These are phyloP conservation scores for Macrosteles quadrilineatus DNA, from an alignment of 1,140 invertebrate genomes.

Conservation along the genomic window DNA sequence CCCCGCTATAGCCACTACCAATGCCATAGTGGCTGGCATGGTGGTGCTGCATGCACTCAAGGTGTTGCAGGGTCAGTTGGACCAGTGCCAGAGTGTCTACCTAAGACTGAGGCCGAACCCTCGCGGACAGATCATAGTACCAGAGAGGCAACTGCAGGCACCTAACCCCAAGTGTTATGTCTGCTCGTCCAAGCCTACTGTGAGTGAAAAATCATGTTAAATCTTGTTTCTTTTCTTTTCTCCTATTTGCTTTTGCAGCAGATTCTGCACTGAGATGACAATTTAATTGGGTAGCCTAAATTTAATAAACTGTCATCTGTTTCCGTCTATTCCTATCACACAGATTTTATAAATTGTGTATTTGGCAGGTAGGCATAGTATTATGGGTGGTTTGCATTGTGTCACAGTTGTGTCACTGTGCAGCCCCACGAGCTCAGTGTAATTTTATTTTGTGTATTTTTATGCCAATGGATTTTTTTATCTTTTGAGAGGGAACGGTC, in stretches of 20 bases:
- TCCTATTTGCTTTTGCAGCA: conserved; percentile 24
- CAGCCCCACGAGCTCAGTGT: too few relatives aligned
- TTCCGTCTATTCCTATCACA: too few relatives aligned
- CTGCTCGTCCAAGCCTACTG: conserved; percentile 81
- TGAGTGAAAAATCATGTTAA: conserved; percentile 54
- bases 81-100: conserved; percentile 75
- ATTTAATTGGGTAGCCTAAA: too few relatives aligned
- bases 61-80: conserved; percentile 69
- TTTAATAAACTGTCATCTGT: too few relatives aligned
- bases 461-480: too few relatives aligned
- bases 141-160: conserved; percentile 65
- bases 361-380: too few relatives aligned
- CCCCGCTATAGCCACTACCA: conserved; percentile 98
- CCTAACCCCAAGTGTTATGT: conserved; percentile 84
- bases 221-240: conserved; percentile 50
- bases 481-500: too few relatives aligned
- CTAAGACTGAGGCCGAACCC: conserved; percentile 69
- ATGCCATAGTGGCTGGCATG: conserved; percentile 94
- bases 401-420: too few relatives aligned
- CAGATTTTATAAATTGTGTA: too few relatives aligned
- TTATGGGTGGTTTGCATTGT: too few relatives aligned
- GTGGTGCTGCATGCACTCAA: conserved; percentile 88
- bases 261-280: neutral
- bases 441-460: too few relatives aligned
- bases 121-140: conserved; percentile 65